Evolutionary conservation across 1,140 invertebrate genomes (phyloP).

Genomic region (Trichonephila inaurata): DNA sequence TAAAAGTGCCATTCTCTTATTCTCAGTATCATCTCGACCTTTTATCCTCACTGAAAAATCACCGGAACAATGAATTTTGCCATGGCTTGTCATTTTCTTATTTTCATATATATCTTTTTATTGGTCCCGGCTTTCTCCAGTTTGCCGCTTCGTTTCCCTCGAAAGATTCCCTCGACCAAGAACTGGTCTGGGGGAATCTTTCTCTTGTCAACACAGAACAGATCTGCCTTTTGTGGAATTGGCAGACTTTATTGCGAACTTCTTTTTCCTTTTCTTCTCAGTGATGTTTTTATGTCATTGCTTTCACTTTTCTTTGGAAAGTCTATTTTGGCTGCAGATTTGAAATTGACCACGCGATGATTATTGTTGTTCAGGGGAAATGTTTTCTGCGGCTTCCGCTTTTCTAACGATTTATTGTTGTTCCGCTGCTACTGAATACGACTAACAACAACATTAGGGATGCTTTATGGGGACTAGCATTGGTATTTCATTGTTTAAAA

Average conservation of each 20-base stretch:
- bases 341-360: background rate
- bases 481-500: too few species aligned
- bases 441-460: too few species aligned
- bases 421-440: too few species aligned
- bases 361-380: background rate
- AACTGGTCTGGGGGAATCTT: background rate
- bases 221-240: slow-evolving; percentile 35
- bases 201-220: slow-evolving; percentile 35
- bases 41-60: slow-evolving; percentile 63
- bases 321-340: background rate
- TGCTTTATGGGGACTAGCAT: too few species aligned
- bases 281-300: background rate
- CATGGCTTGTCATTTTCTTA: slow-evolving; percentile 2
- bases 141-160: slow-evolving; percentile 64
- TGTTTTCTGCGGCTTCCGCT: background rate
- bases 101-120: slow-evolving; percentile 63
- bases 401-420: background rate
- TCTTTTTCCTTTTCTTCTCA: background rate
- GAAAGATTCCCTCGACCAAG: slow-evolving; percentile 38
- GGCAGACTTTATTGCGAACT: slow-evolving; percentile 49
- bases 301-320: slow-evolving; percentile 10
- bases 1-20: background rate
- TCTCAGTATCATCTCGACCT: slow-evolving; percentile 31
- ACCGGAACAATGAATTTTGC: slow-evolving; percentile 69
- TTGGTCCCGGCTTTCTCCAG: slow-evolving; percentile 61